Evolutionary conservation across 2,888 invertebrate genomes (phyloP).

Genomic region (Lasiommata megera): DNA sequence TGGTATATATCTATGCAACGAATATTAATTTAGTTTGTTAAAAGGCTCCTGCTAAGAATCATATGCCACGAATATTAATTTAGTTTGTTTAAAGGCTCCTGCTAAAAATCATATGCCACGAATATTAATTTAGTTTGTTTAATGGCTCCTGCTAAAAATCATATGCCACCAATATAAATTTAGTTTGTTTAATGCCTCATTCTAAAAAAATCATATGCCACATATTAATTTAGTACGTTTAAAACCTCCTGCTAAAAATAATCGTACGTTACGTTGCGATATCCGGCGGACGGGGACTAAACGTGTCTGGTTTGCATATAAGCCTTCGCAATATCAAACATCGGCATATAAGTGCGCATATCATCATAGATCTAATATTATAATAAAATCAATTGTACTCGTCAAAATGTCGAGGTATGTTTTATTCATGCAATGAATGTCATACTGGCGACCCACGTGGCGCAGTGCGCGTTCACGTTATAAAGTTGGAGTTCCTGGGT

Average conservation of each 20-base stretch:
- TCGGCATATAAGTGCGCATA: slow-evolving; percentile 6
- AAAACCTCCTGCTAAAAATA: slow-evolving; percentile 59
- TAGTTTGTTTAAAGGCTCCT: slow-evolving; percentile 39
- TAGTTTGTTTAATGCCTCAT: slow-evolving; percentile 39
- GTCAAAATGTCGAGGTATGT: slow-evolving; percentile 4
- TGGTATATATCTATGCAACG: too few species aligned
- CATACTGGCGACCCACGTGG: too few species aligned
- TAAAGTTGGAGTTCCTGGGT: too few species aligned
- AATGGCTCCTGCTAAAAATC: slow-evolving; percentile 58
- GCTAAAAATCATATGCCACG: slow-evolving; percentile 63
- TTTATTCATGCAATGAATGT: slow-evolving; percentile 5
- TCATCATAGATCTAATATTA: slow-evolving; percentile 17
- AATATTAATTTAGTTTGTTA: too few species aligned
- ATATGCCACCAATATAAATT: slow-evolving; percentile 57
- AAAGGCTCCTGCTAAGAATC: too few species aligned
- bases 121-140: slow-evolving; percentile 51
- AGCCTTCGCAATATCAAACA: slow-evolving; percentile 33
- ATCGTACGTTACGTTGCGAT: slow-evolving; percentile 51
- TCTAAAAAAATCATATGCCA: slow-evolving; percentile 54
- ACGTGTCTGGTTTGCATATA: slow-evolving; percentile 69
- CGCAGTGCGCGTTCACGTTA: too few species aligned
- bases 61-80: slow-evolving; percentile 55
- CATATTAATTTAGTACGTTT: slow-evolving; percentile 50
- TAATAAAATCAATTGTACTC: slow-evolving; percentile 11
- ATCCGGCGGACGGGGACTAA: slow-evolving; percentile 64